Percentiles rank a stretch among this genome's conserved stretches.
Evolutionary conservation across 2,888 invertebrate genomes (phyloP).

Genomic region (Acrobasis repandana): DNA sequence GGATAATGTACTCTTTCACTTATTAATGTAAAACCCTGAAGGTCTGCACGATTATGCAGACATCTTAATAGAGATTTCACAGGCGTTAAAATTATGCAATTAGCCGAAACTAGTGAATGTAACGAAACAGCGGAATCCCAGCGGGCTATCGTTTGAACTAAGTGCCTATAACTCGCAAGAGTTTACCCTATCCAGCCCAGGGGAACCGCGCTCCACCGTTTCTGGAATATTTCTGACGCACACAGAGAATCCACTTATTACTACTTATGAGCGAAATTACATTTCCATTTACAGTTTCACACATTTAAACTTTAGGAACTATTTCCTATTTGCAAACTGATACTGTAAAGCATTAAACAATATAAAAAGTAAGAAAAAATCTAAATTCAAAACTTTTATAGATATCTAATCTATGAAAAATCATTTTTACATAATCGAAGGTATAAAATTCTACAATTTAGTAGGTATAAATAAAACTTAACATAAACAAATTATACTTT

Average conservation of each 20-base stretch:
- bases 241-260: conserved; percentile 25
- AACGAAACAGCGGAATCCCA: conserved; percentile 62
- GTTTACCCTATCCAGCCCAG: conserved; percentile 65
- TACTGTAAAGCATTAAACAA: not conserved
- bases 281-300: conserved; percentile 11
- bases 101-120: conserved; percentile 51
- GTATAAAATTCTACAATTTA: too few species aligned
- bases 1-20: too few species aligned
- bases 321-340: not conserved
- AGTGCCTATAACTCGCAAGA: conserved; percentile 78
- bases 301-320: conserved; percentile 9
- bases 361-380: too few species aligned
- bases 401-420: too few species aligned
- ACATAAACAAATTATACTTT: too few species aligned
- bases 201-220: conserved; percentile 64
- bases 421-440: too few species aligned
- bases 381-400: too few species aligned
- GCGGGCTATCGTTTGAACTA: conserved; percentile 74
- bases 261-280: conserved; percentile 1
- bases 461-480: too few species aligned
- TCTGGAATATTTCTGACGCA: conserved; percentile 63
- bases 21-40: too few species aligned
- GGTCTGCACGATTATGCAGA: too few species aligned
- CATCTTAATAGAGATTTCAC: conserved; percentile 11
- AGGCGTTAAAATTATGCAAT: conserved; percentile 41